phyloP scores from a whole-genome alignment of 2,888 invertebrate species.

The Nycteola revayana region DNA sequence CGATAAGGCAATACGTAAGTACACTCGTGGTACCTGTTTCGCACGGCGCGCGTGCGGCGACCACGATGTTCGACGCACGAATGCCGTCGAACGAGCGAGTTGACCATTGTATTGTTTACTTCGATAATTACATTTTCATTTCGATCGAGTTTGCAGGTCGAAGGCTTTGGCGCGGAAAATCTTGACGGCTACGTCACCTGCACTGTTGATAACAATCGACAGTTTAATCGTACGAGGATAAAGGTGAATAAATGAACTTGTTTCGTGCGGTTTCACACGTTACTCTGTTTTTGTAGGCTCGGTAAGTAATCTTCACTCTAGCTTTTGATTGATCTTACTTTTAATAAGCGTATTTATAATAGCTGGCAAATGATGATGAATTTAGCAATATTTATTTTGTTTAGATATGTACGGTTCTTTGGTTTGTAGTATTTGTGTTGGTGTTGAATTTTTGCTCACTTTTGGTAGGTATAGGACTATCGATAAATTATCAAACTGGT shows the following conservation, averaged over 20 bases:
- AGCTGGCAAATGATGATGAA: too few relatives aligned
- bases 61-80: slow-evolving; percentile 71
- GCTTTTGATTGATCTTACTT: too few relatives aligned
- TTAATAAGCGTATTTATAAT: too few relatives aligned
- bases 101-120: slow-evolving; percentile 79
- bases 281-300: too few relatives aligned
- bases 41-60: slow-evolving; percentile 59
- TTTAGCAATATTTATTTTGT: too few relatives aligned
- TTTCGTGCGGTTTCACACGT: slow-evolving; percentile 3
- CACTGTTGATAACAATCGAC: slow-evolving; percentile 28
- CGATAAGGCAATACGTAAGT: slow-evolving; percentile 63
- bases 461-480: too few relatives aligned
- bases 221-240: slow-evolving; percentile 30
- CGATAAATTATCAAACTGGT: too few relatives aligned
- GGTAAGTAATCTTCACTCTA: too few relatives aligned
- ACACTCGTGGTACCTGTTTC: slow-evolving; percentile 49
- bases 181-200: slow-evolving; percentile 49
- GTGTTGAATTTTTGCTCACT: too few relatives aligned
- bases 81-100: slow-evolving; percentile 58
- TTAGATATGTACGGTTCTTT: too few relatives aligned
- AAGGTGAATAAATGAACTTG: slow-evolving; percentile 7
- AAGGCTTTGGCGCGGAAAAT: slow-evolving; percentile 72
- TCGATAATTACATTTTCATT: slow-evolving; percentile 74
- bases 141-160: slow-evolving; percentile 73
- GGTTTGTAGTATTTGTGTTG: too few relatives aligned